Percentiles rank a stretch among this genome's conserved stretches.
Evolutionary conservation across 2,797 vertebrate species (phyloP).

Genomic region (Nannoperca australis): DNA sequence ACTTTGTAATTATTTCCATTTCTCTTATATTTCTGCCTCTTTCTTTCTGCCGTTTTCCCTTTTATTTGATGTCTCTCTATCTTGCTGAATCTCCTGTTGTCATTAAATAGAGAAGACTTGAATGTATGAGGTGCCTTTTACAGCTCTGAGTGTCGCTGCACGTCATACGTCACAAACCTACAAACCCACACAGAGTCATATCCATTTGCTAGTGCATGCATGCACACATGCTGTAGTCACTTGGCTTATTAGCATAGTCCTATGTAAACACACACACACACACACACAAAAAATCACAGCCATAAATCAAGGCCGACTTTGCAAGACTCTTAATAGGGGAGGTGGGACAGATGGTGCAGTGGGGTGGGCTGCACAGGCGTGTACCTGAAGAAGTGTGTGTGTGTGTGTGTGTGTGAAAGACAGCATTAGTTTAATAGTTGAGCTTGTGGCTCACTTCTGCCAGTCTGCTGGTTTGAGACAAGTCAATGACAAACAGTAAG

Average conservation of each 20-base stretch:
- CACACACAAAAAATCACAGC: neutral
- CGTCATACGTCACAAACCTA: conserved; percentile 38
- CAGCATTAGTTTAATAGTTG: too few relatives aligned
- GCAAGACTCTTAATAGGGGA: conserved; percentile 30
- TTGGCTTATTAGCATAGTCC: conserved; percentile 16
- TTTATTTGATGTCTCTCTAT: conserved; percentile 7
- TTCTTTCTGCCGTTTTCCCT: neutral
- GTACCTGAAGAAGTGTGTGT: conserved; percentile 23
- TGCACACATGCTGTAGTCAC: conserved; percentile 1
- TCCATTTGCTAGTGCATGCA: neutral
- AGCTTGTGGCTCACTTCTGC: too few relatives aligned
- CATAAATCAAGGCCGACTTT: conserved; percentile 54
- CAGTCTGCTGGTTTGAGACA: conserved; percentile 20
- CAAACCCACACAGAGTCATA: neutral
- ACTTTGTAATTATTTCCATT: neutral
- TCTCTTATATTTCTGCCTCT: neutral
- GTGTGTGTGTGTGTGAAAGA: too few relatives aligned
- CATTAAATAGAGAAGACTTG: conserved; percentile 13
- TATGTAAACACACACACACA: conserved; percentile 22
- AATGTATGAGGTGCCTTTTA: conserved; percentile 36
- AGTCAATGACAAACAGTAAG: conserved; percentile 16
- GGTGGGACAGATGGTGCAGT: conserved; percentile 30
- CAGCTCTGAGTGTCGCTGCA: conserved; percentile 18
- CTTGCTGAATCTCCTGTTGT: conserved; percentile 6
- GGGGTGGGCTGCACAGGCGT: conserved; percentile 6